These are phyloP conservation scores for Equus quagga DNA, from an alignment of 2,113 vertebrate species.

Conservation along the genomic window DNA sequence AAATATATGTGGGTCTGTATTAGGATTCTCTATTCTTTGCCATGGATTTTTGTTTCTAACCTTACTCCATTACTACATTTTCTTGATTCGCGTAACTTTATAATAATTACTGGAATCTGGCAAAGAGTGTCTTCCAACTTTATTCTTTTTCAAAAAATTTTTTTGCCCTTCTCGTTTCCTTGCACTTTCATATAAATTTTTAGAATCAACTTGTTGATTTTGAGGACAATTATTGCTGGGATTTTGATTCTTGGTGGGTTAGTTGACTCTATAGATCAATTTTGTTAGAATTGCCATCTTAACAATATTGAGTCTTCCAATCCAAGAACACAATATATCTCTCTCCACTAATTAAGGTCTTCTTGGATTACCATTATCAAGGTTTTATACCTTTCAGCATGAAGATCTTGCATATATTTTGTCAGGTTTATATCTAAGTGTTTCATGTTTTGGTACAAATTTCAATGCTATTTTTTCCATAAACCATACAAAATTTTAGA, in stretches of 20 bases:
- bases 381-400: constrained; percentile 5
- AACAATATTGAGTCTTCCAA: background rate
- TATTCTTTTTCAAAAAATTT: constrained; percentile 1
- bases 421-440: background rate
- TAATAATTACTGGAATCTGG: background rate
- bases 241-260: background rate
- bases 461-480: background rate
- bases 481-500: background rate
- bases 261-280: background rate
- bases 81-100: background rate
- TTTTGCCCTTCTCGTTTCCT: background rate
- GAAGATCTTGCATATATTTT: background rate
- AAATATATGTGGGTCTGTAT: background rate
- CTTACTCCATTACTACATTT: background rate
- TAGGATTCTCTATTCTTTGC: background rate
- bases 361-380: background rate
- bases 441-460: background rate
- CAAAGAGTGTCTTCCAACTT: background rate
- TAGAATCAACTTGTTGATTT: background rate
- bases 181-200: background rate
- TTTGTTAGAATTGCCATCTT: background rate
- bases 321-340: background rate
- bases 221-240: background rate
- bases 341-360: background rate
- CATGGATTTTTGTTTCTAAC: background rate